Percentiles rank a stretch among this genome's conserved stretches.
phyloP scores from a whole-genome alignment of 2,888 invertebrate species.

The Aphodius granarius region DNA sequence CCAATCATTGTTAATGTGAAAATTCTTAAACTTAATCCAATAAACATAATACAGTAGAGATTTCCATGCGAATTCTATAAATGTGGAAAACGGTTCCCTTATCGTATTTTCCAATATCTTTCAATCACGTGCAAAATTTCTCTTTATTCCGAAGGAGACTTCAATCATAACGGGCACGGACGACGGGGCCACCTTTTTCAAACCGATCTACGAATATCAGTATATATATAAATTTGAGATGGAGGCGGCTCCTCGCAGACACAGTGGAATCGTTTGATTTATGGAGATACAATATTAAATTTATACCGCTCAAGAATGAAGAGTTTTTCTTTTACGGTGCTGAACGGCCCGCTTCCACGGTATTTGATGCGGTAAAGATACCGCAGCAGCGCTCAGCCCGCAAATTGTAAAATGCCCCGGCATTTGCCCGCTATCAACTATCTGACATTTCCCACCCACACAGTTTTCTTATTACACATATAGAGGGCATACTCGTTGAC shows the following conservation, averaged over 20 bases:
- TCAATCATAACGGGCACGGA: neutral
- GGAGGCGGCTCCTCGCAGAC: neutral
- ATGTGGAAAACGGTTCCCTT: neutral
- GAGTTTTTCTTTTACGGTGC: conserved; percentile 7
- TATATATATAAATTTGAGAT: neutral
- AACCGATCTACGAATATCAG: neutral
- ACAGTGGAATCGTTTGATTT: conserved; percentile 15
- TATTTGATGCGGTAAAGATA: conserved; percentile 46
- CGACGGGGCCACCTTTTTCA: neutral
- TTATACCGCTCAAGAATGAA: conserved; percentile 18
- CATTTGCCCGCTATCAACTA: conserved; percentile 48
- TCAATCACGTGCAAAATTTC: neutral
- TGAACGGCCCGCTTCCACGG: conserved; percentile 17
- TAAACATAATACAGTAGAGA: neutral
- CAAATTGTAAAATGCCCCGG: conserved; percentile 49
- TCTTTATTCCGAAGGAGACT: neutral
- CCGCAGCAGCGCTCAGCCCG: conserved; percentile 35
- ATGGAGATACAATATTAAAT: conserved; percentile 21
- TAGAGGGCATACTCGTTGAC: neutral
- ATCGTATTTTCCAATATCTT: neutral
- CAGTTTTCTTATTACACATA: neutral
- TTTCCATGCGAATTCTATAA: neutral
- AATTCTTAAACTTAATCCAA: too few species aligned
- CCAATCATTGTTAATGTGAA: too few species aligned
- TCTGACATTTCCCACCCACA: conserved; percentile 44